Percentiles rank a stretch among this genome's conserved stretches.
These are phyloP conservation scores for Huso huso DNA, from an alignment of 2,797 vertebrate genomes.

Conservation along the genomic window DNA sequence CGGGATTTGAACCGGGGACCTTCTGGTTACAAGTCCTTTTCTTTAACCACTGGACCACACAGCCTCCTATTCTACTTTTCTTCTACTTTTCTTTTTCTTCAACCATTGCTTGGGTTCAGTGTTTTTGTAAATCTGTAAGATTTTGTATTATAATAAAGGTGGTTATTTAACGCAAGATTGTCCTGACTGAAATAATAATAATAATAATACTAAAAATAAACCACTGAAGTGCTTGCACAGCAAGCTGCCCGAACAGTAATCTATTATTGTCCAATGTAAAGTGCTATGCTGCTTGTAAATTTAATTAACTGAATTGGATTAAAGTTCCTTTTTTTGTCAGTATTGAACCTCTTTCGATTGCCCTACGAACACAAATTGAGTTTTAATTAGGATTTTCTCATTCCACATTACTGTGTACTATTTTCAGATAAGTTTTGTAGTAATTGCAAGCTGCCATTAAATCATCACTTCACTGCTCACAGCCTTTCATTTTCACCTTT, in stretches of 20 bases:
- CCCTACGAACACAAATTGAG: conserved; percentile 20
- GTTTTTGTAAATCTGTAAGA: no score
- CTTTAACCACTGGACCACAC: no score
- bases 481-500: neutral
- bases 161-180: no score
- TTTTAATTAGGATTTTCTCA: conserved; percentile 28
- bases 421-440: conserved; percentile 19
- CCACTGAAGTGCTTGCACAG: neutral
- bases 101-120: no score
- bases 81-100: no score
- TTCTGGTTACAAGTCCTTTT: no score
- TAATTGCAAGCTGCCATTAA: neutral
- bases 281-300: conserved; percentile 25
- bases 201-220: no score
- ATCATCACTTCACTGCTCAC: neutral
- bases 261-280: conserved; percentile 24
- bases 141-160: no score
- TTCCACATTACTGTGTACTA: conserved; percentile 10
- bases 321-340: conserved; percentile 29
- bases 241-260: conserved; percentile 16
- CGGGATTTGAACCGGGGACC: no score
- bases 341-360: conserved; percentile 18
- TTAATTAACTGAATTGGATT: conserved; percentile 36
- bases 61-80: no score
- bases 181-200: no score